Evolutionary conservation across 2,797 vertebrate genomes (phyloP).

Genomic region (Philypnodon macrostomus): DNA sequence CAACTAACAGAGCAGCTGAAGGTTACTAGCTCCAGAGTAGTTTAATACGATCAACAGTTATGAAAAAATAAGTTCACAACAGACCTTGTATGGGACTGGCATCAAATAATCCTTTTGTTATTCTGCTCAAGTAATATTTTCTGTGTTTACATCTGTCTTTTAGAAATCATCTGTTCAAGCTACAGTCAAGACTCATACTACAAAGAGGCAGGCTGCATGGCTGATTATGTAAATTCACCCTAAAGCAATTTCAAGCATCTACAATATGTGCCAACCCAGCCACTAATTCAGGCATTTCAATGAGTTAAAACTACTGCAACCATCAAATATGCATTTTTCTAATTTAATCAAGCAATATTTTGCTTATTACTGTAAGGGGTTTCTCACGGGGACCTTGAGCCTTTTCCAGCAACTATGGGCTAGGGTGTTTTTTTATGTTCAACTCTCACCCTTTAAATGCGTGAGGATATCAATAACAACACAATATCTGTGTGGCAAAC

Average conservation of each 20-base stretch:
- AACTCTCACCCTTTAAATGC: too few relatives aligned
- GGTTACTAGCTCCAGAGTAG: not conserved
- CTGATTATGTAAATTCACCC: constrained; percentile 30
- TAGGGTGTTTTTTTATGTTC: too few relatives aligned
- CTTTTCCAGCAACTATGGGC: too few relatives aligned
- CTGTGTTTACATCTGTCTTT: constrained; percentile 19
- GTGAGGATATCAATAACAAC: too few relatives aligned
- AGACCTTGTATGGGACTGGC: not conserved
- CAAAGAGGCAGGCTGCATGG: constrained; percentile 10
- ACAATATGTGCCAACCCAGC: constrained; percentile 24
- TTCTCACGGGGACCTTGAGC: too few relatives aligned
- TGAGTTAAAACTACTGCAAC: constrained; percentile 7
- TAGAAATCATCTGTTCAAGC: constrained; percentile 1
- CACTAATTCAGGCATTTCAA: constrained; percentile 4
- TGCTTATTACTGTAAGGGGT: too few relatives aligned
- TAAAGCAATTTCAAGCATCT: constrained; percentile 27
- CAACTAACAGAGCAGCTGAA: constrained; percentile 2
- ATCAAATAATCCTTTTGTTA: constrained; percentile 3
- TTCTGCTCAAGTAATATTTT: constrained; percentile 3
- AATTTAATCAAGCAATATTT: not conserved
- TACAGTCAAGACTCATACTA: constrained; percentile 10
- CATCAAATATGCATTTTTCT: not conserved
- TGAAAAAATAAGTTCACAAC: not conserved
- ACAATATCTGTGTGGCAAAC: too few relatives aligned
- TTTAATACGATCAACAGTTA: constrained; percentile 11